A percentile compares a stretch with the other conserved stretches of the same genome.
Conservation (phyloP, 2,797 vertebrate species). For the Naso thynnoides region DNA sequence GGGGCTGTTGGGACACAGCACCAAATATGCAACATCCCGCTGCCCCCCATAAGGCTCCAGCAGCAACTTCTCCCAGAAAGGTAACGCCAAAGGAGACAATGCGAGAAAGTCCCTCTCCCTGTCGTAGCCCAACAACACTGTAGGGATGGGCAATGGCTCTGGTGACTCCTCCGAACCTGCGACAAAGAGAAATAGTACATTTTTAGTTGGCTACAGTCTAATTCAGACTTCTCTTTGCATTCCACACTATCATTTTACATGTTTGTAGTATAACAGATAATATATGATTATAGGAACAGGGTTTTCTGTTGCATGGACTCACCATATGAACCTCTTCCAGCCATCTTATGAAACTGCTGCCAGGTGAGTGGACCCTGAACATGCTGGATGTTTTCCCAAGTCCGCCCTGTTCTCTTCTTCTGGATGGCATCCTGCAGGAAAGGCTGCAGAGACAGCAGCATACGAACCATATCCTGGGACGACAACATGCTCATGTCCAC, state of each 20-base stretch:
- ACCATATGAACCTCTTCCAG: constrained; percentile 98
- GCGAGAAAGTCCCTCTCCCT: constrained; percentile 93
- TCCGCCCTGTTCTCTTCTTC: constrained; percentile 96
- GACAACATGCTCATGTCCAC: constrained; percentile 96
- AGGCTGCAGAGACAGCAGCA: constrained; percentile 97
- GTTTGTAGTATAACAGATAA: neutral
- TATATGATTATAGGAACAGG: neutral
- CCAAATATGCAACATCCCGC: constrained; percentile 95
- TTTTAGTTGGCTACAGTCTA: constrained; percentile 4
- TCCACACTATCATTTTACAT: neutral
- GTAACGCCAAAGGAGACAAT: constrained; percentile 94
- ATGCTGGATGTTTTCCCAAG: constrained; percentile 99
- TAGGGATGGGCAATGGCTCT: constrained; percentile 95
- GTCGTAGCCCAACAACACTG: constrained; percentile 94
- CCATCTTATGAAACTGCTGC: constrained; percentile 99
- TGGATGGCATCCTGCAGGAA: constrained; percentile 98
- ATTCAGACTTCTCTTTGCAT: neutral
- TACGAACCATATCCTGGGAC: constrained; percentile 97
- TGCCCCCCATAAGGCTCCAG: constrained; percentile 96
- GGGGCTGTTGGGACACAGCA: constrained; percentile 95
- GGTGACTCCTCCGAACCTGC: constrained; percentile 97
- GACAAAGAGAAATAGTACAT: neutral
- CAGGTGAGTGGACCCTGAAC: constrained; percentile 98
- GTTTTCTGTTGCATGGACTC: constrained; percentile 33
- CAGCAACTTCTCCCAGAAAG: constrained; percentile 97